Conservation (phyloP, 1,140 invertebrate genomes). For the Drosophila parvula region DNA sequence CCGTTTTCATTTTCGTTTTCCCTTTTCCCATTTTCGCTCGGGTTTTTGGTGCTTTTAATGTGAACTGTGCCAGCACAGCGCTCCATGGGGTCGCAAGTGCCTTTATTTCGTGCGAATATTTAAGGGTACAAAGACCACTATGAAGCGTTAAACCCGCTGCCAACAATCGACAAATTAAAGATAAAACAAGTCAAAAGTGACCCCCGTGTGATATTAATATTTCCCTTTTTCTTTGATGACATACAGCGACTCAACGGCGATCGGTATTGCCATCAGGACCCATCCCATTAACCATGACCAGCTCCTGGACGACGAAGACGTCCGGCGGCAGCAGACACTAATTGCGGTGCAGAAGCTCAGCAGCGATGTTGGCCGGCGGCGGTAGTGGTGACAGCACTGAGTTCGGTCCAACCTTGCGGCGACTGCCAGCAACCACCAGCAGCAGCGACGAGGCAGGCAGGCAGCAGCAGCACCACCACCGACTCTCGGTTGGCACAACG, state of each 20-base stretch:
- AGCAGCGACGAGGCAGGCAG: background rate
- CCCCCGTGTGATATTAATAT: background rate
- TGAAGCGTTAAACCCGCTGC: background rate
- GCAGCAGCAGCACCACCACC: background rate
- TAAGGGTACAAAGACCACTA: background rate
- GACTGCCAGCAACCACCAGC: background rate
- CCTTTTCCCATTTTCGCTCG: background rate
- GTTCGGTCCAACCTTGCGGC: constrained; percentile 23
- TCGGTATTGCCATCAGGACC: background rate
- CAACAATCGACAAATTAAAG: background rate
- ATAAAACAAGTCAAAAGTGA: background rate
- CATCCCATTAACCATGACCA: background rate
- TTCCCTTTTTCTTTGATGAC: background rate
- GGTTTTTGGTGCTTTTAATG: constrained; percentile 1
- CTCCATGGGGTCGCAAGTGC: constrained; percentile 1
- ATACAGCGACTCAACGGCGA: background rate
- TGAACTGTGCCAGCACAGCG: constrained; percentile 2
- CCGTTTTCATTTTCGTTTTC: constrained; percentile 15
- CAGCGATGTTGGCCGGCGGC: constrained; percentile 38
- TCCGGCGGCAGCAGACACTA: background rate
- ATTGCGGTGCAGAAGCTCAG: constrained; percentile 8
- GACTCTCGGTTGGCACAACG: constrained; percentile 22
- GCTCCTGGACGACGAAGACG: background rate
- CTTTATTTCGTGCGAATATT: background rate
- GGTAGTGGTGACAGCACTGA: constrained; percentile 15